Conservation (phyloP, 1,140 invertebrate genomes). For the Apolygus lucorum region DNA sequence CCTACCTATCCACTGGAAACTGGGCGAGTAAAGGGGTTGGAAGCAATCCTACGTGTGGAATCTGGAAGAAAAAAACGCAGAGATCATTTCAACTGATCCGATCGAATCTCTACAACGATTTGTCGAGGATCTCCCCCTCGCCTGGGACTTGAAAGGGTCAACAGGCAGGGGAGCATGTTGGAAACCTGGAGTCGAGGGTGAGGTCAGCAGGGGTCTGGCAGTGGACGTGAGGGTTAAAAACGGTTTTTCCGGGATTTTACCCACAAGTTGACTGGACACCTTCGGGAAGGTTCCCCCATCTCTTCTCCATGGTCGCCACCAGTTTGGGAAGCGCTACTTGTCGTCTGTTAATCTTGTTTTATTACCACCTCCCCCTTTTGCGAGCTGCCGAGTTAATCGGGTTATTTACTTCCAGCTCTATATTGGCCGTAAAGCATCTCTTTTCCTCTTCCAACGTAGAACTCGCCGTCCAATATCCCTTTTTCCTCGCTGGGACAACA, state of each 20-base stretch:
- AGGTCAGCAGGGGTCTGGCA: too few species aligned
- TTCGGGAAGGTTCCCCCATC: not conserved
- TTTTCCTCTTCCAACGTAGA: not conserved
- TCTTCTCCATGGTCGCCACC: too few species aligned
- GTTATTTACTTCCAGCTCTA: constrained; percentile 14
- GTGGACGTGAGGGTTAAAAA: not conserved
- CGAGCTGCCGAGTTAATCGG: constrained; percentile 13
- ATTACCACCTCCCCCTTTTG: not conserved
- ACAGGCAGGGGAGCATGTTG: too few species aligned
- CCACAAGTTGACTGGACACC: not conserved
- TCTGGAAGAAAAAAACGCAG: not conserved
- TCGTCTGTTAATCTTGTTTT: constrained; percentile 19
- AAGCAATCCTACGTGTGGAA: too few species aligned
- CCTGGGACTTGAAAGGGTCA: too few species aligned
- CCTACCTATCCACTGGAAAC: too few species aligned
- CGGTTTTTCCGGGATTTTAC: not conserved
- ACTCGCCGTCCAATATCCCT: not conserved
- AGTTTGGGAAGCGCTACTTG: not conserved
- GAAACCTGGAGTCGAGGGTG: not conserved
- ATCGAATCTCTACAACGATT: not conserved
- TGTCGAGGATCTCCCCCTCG: not conserved
- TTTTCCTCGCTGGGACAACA: not conserved
- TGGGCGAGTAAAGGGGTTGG: too few species aligned
- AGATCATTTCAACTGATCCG: not conserved
- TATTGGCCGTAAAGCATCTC: constrained; percentile 19